Base-by-base conservation (phyloP, 2,797 vertebrate species). In the Gymnoscopelus microlampas region DNA sequence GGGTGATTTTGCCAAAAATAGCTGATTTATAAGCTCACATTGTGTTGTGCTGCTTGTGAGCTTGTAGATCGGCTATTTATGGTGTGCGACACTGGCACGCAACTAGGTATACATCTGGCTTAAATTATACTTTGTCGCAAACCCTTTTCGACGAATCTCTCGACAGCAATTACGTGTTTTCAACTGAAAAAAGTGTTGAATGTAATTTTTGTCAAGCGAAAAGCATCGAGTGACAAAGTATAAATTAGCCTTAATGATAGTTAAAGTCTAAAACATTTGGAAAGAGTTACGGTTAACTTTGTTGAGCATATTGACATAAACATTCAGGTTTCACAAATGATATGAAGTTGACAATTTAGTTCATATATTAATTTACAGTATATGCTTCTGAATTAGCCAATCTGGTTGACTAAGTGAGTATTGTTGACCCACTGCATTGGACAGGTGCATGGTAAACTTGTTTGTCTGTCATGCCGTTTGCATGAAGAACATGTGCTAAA, bases 391-490 rank as follows among this genome's bases (percentile, higher is more conserved):
- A 50, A 50, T 50, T 50, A 14, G 10, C 48, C 47, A 8, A 12
- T 48, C 48, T 13, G 15, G n/a, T 15, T 63, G 62, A 53, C 32
- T 53, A 23, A 65, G 23, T 65, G 51, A 65, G 63, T 65, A 65
- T 44, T n/a, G 39, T 23, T 58, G 29, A 35, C 57, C 24, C 55
- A 32, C 26, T 39, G 7, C 15, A 19, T 60, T 29, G 10, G 55
- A 58, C 26, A 58, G 58, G 35, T 44, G 35, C 14, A 44, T 51
- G 26, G 50, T 11, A 9, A 44, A 44, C 39, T 0, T 49, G 54
- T 35, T 19, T 2, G 39, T 49, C 12, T 32, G 5, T 47, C 13
- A 6, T 24, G 39, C 3, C 13, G 61, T 65, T 75, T 60, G 58
- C n/a, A 56, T 58, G 44, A 19, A 48, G 24, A 12, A 11, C 3